These are phyloP conservation scores for Cygnus olor DNA, from an alignment of 2,797 vertebrate genomes.

Conservation along the genomic window DNA sequence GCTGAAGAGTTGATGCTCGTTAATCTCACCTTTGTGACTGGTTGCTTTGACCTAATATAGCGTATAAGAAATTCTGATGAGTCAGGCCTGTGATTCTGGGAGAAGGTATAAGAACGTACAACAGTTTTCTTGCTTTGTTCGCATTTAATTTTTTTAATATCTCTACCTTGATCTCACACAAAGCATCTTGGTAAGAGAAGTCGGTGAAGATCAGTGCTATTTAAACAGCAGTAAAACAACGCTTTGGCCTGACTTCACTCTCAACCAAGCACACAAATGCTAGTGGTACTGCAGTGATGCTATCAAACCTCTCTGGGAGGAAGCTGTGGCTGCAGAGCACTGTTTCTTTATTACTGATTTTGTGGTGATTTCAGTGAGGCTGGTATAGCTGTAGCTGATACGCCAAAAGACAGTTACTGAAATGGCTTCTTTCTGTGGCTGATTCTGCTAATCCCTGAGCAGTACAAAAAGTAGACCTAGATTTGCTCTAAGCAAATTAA, in stretches of 20 bases:
- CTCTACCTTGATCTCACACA: background rate
- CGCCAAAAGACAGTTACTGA: background rate
- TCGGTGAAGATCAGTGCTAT: background rate
- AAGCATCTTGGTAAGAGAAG: background rate
- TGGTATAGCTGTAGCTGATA: background rate
- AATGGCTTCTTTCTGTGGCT: background rate
- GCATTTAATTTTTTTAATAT: background rate
- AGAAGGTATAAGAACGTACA: background rate
- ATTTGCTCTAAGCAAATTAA: background rate
- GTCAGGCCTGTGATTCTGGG: background rate
- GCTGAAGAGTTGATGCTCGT: background rate
- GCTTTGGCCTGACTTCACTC: background rate
- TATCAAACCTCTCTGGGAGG: background rate
- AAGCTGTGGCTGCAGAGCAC: constrained; percentile 7
- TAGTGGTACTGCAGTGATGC: background rate
- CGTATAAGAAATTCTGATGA: background rate
- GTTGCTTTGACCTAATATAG: background rate
- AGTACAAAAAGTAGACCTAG: background rate
- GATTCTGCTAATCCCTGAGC: background rate
- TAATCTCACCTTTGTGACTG: background rate
- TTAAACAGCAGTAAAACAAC: background rate
- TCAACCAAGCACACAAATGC: background rate
- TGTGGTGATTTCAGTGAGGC: background rate
- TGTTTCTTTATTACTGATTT: background rate
- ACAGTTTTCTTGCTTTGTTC: background rate